Base-by-base conservation (phyloP, 2,113 vertebrate genomes). In the Burhinus bistriatus region DNA sequence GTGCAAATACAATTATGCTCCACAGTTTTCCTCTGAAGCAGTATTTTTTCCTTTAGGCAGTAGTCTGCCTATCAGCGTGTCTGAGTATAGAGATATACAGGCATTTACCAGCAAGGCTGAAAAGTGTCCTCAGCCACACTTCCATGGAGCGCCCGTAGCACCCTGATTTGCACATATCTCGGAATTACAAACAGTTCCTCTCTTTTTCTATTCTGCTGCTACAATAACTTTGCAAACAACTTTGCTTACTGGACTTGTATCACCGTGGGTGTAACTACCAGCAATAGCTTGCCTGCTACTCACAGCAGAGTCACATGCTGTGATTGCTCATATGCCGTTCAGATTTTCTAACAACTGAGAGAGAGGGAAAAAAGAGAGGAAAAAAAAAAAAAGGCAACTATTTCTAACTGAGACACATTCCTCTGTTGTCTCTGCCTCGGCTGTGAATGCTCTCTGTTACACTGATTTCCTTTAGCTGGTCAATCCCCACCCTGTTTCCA, bases 61-160 rank as follows among this genome's bases (percentile, higher is more conserved):
- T 3, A 65, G 8, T 21, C 59, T 81, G 25, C 65, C 20, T 62
- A 6, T 23, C 29, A 18, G 7, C 2, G 8, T 26, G 9, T 42
- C 47, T 20, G 32, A 68, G 61, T 5, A 9, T 1, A 26, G 2
- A 69, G 65, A 30, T 11, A 49, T 1, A 19, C 9, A 40, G 44
- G 19, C 15, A 14, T n/a, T 80, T 20, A 73, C 17, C 51, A 82
- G 71, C 62, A 40, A 32, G 34, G 68, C 65, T 87, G 76, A 40
- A 26, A 84, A 70, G 8, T 6, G 54, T 49, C 78, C 57, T 72
- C 26, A 59, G 68, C 72, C 80, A 47, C 64, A 1, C 61, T 66
- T 44, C 72, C 42, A 2, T 3, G 17, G 76, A 78, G 69, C 0
- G 0, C 66, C 62, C 0, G 0, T 5, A 88, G 15, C 44, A 3